These are phyloP conservation scores for Petrocephalus sullivani DNA, from an alignment of 2,797 vertebrate species.

Conservation along the genomic window DNA sequence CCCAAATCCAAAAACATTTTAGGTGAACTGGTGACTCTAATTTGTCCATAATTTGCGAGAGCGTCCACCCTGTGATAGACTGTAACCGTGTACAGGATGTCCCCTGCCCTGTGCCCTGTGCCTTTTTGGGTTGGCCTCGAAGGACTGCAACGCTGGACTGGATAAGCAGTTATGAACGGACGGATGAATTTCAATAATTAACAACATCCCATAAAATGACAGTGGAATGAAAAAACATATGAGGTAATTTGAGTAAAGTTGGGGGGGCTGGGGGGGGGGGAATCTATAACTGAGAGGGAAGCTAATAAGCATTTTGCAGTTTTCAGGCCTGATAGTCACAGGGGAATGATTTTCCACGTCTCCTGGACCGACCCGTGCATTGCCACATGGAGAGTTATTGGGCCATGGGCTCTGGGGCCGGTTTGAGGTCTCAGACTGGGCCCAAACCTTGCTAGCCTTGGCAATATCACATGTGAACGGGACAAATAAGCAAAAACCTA, in stretches of 20 bases:
- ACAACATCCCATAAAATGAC: neutral
- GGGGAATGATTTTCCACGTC: neutral
- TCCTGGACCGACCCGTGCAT: neutral
- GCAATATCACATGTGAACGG: neutral
- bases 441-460: neutral
- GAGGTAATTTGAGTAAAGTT: neutral
- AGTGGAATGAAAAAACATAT: neutral
- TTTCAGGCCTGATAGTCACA: neutral
- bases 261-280: neutral
- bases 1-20: neutral
- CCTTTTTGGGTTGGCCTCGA: neutral
- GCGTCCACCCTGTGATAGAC: neutral
- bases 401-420: neutral
- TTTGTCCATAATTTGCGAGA: neutral
- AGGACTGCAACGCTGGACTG: neutral
- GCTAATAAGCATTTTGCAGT: neutral
- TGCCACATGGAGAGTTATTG: neutral
- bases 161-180: neutral
- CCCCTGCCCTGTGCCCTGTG: neutral
- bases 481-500: slow-evolving; percentile 12
- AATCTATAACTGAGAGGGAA: neutral
- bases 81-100: neutral
- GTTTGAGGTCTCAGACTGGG: neutral
- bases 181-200: neutral
- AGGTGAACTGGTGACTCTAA: neutral